phyloP scores from a whole-genome alignment of 2,797 vertebrate species.

The Myripristis murdjan region DNA sequence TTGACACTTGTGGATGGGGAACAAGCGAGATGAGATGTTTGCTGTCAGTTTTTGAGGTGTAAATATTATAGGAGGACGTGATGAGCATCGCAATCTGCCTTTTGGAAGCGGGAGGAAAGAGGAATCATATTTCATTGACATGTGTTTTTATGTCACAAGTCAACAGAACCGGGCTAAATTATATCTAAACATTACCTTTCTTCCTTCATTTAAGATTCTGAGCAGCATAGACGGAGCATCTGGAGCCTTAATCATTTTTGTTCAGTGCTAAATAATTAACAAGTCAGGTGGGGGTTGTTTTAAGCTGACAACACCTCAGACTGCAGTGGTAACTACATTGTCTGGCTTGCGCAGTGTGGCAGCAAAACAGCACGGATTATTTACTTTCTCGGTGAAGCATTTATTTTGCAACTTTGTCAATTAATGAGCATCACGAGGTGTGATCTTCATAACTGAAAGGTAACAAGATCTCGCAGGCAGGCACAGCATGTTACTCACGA shows the following conservation, averaged over 20 bases:
- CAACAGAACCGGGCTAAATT: neutral
- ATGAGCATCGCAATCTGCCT: neutral
- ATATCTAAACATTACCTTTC: slow-evolving; percentile 17
- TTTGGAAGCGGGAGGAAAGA: neutral
- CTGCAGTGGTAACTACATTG: slow-evolving; percentile 48
- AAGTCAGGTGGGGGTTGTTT: slow-evolving; percentile 53
- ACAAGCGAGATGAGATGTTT: too few relatives aligned
- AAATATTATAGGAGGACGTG: neutral
- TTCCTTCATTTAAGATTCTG: slow-evolving; percentile 31
- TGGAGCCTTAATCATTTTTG: slow-evolving; percentile 53
- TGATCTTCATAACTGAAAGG: slow-evolving; percentile 22
- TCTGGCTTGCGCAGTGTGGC: slow-evolving; percentile 7
- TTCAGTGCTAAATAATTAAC: slow-evolving; percentile 54
- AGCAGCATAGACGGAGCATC: slow-evolving; percentile 38
- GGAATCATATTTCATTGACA: neutral
- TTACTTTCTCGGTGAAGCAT: slow-evolving; percentile 8
- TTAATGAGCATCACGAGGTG: slow-evolving; percentile 25
- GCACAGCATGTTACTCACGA: slow-evolving; percentile 22
- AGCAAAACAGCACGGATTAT: slow-evolving; percentile 13
- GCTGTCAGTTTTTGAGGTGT: too few relatives aligned
- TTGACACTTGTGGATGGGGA: too few relatives aligned
- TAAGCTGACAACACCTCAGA: slow-evolving; percentile 50
- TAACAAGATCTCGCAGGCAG: slow-evolving; percentile 28
- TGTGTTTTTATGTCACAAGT: slow-evolving; percentile 8
- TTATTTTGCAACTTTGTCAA: slow-evolving; percentile 39